Evolutionary conservation across 2,888 invertebrate genomes (phyloP).

Genomic region (Hoplodrina blanda): DNA sequence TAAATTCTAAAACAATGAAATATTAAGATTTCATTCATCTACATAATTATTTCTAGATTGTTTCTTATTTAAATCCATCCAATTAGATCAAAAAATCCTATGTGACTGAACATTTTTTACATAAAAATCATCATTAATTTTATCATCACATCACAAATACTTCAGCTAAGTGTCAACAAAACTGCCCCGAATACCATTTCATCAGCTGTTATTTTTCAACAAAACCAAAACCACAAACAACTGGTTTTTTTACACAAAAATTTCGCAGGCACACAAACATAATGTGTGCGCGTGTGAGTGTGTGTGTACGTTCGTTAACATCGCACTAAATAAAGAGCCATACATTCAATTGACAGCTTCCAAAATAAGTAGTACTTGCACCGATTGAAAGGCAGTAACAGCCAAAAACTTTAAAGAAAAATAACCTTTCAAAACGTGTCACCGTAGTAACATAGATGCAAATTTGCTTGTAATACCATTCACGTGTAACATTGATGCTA

Average conservation of each 20-base stretch:
- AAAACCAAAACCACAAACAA: conserved; percentile 59
- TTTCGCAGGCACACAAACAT: conserved; percentile 81
- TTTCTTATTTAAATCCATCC: conserved; percentile 1
- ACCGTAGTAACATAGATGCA: conserved; percentile 68
- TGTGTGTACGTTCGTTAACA: conserved; percentile 87
- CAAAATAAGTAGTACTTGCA: conserved; percentile 57
- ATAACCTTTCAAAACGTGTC: conserved; percentile 62
- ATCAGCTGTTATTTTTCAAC: conserved; percentile 23
- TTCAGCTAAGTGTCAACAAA: conserved; percentile 21
- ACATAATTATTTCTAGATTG: conserved; percentile 1
- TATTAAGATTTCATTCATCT: not conserved
- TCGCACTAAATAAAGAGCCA: conserved; percentile 69
- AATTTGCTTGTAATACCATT: conserved; percentile 68
- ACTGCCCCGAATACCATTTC: conserved; percentile 21
- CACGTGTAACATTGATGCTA: conserved; percentile 61
- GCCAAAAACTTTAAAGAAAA: conserved; percentile 6
- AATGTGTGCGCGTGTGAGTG: conserved; percentile 85
- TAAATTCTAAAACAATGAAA: not conserved
- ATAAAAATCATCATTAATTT: not conserved
- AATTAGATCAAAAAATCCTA: not conserved
- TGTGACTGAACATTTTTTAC: not conserved
- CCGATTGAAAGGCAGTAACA: conserved; percentile 58
- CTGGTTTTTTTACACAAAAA: conserved; percentile 58
- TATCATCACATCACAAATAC: conserved; percentile 12
- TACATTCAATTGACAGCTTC: conserved; percentile 61